Conservation (phyloP, 92 coral and sea anemone genomes). For the Epizoanthus fatuus region DNA sequence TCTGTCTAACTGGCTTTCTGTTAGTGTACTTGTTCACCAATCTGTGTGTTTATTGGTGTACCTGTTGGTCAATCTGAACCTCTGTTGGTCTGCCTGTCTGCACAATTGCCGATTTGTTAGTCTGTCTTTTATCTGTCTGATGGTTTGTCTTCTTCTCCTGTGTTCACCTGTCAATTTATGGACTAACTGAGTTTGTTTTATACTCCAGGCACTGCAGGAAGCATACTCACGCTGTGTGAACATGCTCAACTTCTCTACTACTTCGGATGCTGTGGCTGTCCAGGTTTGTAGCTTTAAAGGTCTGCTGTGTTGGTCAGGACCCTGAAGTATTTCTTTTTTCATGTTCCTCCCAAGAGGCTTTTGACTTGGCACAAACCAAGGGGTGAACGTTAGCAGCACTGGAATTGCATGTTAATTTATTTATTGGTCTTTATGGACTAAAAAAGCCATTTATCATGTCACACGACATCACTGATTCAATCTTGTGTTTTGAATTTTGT, state of each 20-base stretch:
- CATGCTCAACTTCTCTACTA: slow-evolving; percentile 69
- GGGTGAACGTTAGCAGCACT: no score
- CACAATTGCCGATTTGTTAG: neutral
- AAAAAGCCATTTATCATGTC: no score
- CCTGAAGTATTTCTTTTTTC: no score
- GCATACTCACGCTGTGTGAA: slow-evolving; percentile 88
- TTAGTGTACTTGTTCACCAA: neutral
- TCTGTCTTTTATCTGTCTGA: neutral
- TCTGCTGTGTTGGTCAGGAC: no score
- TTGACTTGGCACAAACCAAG: no score
- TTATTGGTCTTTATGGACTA: no score
- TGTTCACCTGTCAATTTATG: neutral
- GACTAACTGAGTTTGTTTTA: neutral
- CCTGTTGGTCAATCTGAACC: no score
- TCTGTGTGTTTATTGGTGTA: neutral
- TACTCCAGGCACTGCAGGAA: slow-evolving; percentile 82
- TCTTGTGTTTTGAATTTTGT: no score
- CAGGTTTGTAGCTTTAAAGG: slow-evolving; percentile 70
- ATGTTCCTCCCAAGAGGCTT: no score
- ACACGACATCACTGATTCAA: no score
- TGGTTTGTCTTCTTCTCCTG: neutral
- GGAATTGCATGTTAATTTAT: no score
- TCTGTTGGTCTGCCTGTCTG: neutral
- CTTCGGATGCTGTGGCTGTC: slow-evolving; percentile 81
- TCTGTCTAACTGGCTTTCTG: neutral